These are phyloP conservation scores for Morpho helenor DNA, from an alignment of 2,888 invertebrate species.

Conservation along the genomic window DNA sequence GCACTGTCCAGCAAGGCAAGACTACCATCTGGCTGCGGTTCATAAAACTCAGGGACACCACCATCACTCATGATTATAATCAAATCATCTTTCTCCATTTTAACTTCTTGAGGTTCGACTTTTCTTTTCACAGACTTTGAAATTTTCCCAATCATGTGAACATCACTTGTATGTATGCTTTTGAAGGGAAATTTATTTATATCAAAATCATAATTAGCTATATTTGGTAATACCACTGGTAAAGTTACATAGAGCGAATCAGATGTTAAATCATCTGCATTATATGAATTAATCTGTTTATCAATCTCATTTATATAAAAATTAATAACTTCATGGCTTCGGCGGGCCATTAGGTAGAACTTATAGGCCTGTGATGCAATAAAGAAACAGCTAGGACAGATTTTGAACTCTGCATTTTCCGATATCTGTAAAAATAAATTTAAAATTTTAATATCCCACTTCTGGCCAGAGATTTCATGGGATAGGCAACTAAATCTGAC, in stretches of 20 bases:
- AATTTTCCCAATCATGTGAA: no score
- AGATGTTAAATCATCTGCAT: constrained; percentile 32
- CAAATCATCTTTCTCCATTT: constrained; percentile 16
- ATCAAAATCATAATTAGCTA: constrained; percentile 40
- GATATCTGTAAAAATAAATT: constrained; percentile 41
- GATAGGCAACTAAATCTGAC: no score
- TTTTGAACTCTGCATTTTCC: constrained; percentile 43
- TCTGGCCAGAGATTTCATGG: no score
- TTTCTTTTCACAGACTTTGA: no score
- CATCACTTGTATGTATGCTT: constrained; percentile 7
- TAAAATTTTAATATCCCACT: no score
- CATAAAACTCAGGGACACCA: constrained; percentile 36
- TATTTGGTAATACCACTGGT: constrained; percentile 34
- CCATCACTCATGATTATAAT: constrained; percentile 45
- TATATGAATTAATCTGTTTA: constrained; percentile 37
- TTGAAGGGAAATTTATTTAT: constrained; percentile 38
- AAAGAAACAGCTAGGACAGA: constrained; percentile 54
- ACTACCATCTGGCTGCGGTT: constrained; percentile 32
- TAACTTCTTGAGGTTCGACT: constrained; percentile 4
- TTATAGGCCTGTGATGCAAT: constrained; percentile 53
- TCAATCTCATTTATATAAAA: constrained; percentile 48
- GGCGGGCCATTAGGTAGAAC: constrained; percentile 46
- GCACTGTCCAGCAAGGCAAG: constrained; percentile 26
- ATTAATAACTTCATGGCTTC: constrained; percentile 47
- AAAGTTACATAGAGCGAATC: constrained; percentile 51